A percentile compares a stretch with the other conserved stretches of the same genome.
These are phyloP conservation scores for Epizoanthus fatuus DNA, from an alignment of 92 coral and sea anemone genomes.

Conservation along the genomic window DNA sequence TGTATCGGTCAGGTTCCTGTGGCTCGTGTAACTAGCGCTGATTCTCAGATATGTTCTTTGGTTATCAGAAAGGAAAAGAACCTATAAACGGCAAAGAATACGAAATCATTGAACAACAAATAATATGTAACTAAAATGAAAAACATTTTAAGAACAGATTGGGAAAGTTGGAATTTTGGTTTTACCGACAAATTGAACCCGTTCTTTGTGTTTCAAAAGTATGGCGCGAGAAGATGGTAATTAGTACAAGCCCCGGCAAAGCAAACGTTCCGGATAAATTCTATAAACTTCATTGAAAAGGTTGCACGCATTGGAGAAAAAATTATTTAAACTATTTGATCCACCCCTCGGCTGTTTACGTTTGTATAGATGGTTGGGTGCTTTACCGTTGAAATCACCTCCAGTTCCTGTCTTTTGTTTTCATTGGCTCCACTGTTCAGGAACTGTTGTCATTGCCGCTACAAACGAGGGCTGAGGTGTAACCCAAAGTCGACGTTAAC, in stretches of 20 bases:
- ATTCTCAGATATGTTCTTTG: neutral
- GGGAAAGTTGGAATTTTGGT: neutral
- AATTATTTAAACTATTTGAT: conserved; percentile 34
- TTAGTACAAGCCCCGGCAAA: conserved; percentile 38
- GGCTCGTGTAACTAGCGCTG: neutral
- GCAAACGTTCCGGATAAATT: conserved; percentile 33
- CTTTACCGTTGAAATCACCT: conserved; percentile 3
- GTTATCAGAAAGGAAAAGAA: neutral
- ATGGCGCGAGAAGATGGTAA: conserved; percentile 1
- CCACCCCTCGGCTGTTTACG: conserved; percentile 54
- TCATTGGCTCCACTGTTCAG: neutral
- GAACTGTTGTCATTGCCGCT: conserved; percentile 14
- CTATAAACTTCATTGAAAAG: conserved; percentile 38
- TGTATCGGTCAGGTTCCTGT: neutral
- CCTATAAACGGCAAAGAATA: neutral
- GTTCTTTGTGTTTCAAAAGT: neutral
- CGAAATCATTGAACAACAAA: neutral
- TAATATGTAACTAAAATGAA: neutral
- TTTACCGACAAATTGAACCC: neutral
- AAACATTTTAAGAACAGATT: conserved; percentile 2
- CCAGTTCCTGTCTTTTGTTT: conserved; percentile 47
- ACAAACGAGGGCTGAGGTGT: conserved; percentile 5
- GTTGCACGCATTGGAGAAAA: conserved; percentile 24
- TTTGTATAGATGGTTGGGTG: conserved; percentile 33
- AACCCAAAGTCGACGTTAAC: neutral